Evolutionary conservation across 1,140 invertebrate species (phyloP), one percentile per base, ranked within the genome.

Genomic region (Eriocheir sinensis): DNA sequence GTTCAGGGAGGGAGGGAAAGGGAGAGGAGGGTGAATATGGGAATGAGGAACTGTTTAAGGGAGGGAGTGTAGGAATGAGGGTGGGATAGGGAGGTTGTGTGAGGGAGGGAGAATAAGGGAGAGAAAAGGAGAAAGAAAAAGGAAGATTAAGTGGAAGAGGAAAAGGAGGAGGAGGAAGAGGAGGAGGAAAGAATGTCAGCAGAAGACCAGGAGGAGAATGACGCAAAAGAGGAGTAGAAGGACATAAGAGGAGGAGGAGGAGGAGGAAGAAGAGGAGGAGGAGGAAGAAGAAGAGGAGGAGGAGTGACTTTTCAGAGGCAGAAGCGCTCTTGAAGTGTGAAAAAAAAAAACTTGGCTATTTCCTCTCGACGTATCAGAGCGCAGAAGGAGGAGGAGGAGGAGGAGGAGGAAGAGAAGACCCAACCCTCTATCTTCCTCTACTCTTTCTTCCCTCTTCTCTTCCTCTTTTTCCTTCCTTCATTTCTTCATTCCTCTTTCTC

Each of bases 1-100:
- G 17, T 92, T 98, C 98, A 95, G 93, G 81, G 81, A 83, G n/a
- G 81, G 36, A 83, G n/a, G n/a, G 8, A 83, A 30, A 6, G 81
- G 60, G 60, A n/a, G 15, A 12, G 12, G 60, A 72, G n/a, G 60
- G 60, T 72, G n/a, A 72, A 72, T 72, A 15, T 15, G 15, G 60
- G 60, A 15, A 15, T 15, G n/a, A n/a, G n/a, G n/a, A 15, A 12
- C n/a, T 15, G 60, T 72, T 34, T 60, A 27, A 15, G 34, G 48
- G 60, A 79, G 12, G 80, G 40, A 79, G 80, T 3, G 3, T 32
- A 83, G 30, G 8, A 17, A 83, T 15, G 8, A 30, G 32, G 9
- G 17, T n/a, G 41, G 17, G 41, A n/a, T 8, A 83, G n/a, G n/a
- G n/a, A n/a, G 81, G 36, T 8, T 15, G 60, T 15, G 60, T 15